Evolutionary conservation across 2,113 vertebrate species (phyloP).

Genomic region (Glareola pratincola): DNA sequence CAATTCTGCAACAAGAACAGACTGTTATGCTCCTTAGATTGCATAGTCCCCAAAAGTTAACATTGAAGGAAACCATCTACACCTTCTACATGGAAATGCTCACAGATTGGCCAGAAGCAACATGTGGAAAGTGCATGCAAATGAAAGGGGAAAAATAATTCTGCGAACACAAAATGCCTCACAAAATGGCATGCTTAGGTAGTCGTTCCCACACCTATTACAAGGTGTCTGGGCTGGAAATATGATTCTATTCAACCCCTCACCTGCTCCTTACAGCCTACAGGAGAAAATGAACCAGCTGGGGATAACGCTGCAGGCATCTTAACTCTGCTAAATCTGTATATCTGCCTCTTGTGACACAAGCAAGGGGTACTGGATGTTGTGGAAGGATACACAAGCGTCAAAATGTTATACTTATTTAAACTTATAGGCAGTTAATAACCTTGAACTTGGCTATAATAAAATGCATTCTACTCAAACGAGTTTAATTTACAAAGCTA

Average conservation of each 20-base stretch:
- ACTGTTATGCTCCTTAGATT: neutral
- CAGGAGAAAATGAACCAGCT: neutral
- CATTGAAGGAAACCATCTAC: accelerated
- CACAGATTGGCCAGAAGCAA: neutral
- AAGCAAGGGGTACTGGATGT: neutral
- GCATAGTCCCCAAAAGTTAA: neutral
- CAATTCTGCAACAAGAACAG: neutral
- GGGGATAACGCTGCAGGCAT: neutral
- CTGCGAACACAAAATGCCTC: neutral
- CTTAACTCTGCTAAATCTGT: neutral
- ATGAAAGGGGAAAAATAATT: neutral
- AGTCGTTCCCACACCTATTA: neutral
- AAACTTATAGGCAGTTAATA: neutral
- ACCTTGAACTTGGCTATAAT: neutral
- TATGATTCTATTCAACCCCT: neutral
- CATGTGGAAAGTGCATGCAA: neutral
- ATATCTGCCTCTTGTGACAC: neutral
- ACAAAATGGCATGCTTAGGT: neutral
- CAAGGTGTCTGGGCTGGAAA: neutral
- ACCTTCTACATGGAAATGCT: neutral
- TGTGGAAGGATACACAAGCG: neutral
- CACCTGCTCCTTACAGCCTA: neutral
- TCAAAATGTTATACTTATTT: neutral
- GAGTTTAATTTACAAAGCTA: neutral
- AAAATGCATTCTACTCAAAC: neutral